These are phyloP conservation scores for Nannoperca obscura DNA, from an alignment of 2,797 vertebrate species.

Conservation along the genomic window DNA sequence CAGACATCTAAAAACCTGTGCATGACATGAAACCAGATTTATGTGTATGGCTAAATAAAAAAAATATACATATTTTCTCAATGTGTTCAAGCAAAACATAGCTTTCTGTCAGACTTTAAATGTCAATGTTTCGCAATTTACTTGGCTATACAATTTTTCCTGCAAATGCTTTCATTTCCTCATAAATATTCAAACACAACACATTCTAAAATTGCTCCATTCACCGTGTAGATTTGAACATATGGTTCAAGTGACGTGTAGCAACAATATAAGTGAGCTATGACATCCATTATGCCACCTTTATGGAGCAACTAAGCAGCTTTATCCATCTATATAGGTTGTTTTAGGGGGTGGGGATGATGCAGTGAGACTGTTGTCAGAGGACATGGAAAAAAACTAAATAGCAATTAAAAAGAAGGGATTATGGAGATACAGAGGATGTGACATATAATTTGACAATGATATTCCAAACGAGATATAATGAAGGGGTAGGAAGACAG, in stretches of 20 bases:
- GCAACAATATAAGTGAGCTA: conserved; percentile 54
- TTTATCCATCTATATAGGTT: conserved; percentile 42
- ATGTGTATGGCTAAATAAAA: not conserved
- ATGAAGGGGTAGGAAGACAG: not conserved
- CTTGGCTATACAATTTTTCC: not conserved
- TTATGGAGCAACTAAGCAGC: conserved; percentile 49
- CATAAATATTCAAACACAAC: conserved; percentile 31
- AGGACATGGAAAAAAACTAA: conserved; percentile 26
- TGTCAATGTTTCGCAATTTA: not conserved
- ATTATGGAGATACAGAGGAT: conserved; percentile 1
- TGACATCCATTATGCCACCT: conserved; percentile 46
- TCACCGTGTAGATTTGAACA: conserved; percentile 36
- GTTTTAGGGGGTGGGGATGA: conserved; percentile 3
- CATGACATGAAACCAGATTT: not conserved
- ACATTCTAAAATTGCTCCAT: conserved; percentile 14
- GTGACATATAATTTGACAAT: conserved; percentile 7
- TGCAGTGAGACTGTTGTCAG: conserved; percentile 5
- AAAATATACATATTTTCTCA: not conserved
- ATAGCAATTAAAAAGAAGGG: not conserved
- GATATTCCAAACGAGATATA: conserved; percentile 1
- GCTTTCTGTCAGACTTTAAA: not conserved
- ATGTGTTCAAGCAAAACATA: not conserved
- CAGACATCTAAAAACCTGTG: conserved; percentile 6
- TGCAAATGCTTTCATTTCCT: not conserved
- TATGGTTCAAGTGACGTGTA: conserved; percentile 40